These are phyloP conservation scores for Rhizoglyphus robini DNA, from an alignment of 1,140 invertebrate species.

Conservation along the genomic window DNA sequence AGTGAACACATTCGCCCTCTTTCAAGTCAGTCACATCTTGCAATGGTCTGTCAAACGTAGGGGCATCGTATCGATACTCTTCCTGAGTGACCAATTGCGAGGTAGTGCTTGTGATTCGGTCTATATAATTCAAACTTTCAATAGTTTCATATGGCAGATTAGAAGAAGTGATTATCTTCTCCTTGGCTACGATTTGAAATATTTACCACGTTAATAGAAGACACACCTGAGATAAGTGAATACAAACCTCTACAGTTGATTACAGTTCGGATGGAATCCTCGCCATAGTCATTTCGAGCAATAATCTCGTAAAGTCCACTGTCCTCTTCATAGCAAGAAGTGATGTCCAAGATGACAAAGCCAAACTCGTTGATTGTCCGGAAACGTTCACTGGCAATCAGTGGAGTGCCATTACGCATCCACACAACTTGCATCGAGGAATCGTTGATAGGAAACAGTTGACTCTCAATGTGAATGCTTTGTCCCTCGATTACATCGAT, in stretches of 20 bases:
- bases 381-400: constrained; percentile 66
- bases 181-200: not conserved
- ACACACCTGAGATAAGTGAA: not conserved
- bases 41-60: constrained; percentile 75
- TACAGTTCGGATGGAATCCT: not conserved
- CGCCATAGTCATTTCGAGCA: constrained; percentile 46
- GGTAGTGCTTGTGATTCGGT: not conserved
- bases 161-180: not conserved
- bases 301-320: constrained; percentile 71
- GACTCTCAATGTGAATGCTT: constrained; percentile 83
- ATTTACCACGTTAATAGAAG: too few relatives aligned
- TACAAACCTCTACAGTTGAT: not conserved
- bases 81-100: constrained; percentile 48
- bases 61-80: constrained; percentile 61
- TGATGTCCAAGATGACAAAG: constrained; percentile 73
- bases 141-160: not conserved
- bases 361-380: constrained; percentile 74
- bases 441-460: constrained; percentile 47
- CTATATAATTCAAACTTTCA: not conserved
- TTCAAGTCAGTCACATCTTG: constrained; percentile 63
- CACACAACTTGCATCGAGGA: constrained; percentile 95
- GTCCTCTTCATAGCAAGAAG: constrained; percentile 69
- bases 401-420: constrained; percentile 86
- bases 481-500: constrained; percentile 54
- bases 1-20: constrained; percentile 75